Base-by-base conservation (phyloP, 2,797 vertebrate genomes). In the Podargus strigoides region DNA sequence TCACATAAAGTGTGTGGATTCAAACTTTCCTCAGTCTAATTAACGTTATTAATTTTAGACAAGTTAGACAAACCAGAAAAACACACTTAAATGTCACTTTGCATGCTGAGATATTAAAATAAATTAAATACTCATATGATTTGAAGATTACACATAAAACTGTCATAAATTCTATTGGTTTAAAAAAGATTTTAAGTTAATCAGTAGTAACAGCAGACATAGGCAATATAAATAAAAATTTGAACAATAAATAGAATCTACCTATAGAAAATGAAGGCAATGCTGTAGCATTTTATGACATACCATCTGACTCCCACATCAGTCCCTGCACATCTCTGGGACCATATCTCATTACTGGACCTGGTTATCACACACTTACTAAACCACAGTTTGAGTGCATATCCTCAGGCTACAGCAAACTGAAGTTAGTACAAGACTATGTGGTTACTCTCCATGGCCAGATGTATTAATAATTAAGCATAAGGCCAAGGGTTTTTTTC, bases 61-160 rank as follows among this genome's bases (percentile, higher is more conserved):
- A 68, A 89, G 8, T 64, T 37, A 46, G 34, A 36, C 42, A 85
- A 91, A 79, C 16, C 4, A 73, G 28, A 64, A 85, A 89, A 85
- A n/a, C 8, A 55, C 0, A 0, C 24, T 47, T 67, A 42, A 39
- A 46, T 16, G 60, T 73, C 10, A 41, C 4, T 30, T 72, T 14
- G 27, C 32, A 32, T 15, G 28, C 12, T 28, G 30, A 78, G 59
- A n/a, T 32, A 20, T 19, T 39, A 30, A 24, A 64, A 68, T 27
- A 63, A 78, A 66, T 37, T 27, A 49, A 76, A 66, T 36, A 85
- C 5, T 19, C 8, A 4, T 15, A 32, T 34, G 20, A 63, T 64
- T 59, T 62, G 32, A 60, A 67, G 23, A 30, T 12, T 30, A 50
- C 14, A 30, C 7, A 18, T 53, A 59, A 62, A 83, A 34, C 27